Base-by-base conservation (phyloP, 2,888 invertebrate genomes). In the Argyresthia albistria region DNA sequence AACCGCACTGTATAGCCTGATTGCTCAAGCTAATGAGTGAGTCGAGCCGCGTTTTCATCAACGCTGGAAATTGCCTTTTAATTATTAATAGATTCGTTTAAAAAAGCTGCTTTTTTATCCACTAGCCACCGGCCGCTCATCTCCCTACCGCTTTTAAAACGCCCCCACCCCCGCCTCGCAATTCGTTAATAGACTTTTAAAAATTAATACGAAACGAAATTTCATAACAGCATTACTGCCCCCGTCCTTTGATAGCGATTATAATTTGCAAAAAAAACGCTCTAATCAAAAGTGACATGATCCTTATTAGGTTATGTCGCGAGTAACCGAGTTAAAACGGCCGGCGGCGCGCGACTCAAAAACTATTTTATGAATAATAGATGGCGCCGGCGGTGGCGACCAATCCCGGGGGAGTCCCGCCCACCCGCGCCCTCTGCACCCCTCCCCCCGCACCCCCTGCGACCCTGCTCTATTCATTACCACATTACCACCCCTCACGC, bases 281-380 rank as follows among this genome's bases (percentile, higher is more conserved):
- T 55, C 70, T 86, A 81, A 87, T 86, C 81, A 77, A 79, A 86
- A 86, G 83, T 87, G 87, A 86, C 87, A 79, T 79, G 86, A 86
- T 82, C 73, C 86, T 86, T 83, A 87, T 87, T 79, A 71, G 70
- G 76, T 87, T 86, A 81, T 69, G 60, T 59, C 59, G 61, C 62
- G 65, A 67, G 70, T 86, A 86, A 84, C 76, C 67, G 70, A 71
- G 76, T 84, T 86, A 84, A 71, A 69, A 77, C 25, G 25, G 76
- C 75, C 76, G 76, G 71, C 76, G 76, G 71, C 76, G 82, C 74
- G 82, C 80, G 81, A 82, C 82, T 87, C 83, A 86, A 87, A 87
- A 87, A 87, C 87, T 87, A 87, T 87, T 86, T 84, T 84, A 84
- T 87, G 87, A 86, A 87, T 87, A 86, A 86, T 87, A 87, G 83